Conservation (phyloP, 2,888 invertebrate species). For the Athalia rosae region DNA sequence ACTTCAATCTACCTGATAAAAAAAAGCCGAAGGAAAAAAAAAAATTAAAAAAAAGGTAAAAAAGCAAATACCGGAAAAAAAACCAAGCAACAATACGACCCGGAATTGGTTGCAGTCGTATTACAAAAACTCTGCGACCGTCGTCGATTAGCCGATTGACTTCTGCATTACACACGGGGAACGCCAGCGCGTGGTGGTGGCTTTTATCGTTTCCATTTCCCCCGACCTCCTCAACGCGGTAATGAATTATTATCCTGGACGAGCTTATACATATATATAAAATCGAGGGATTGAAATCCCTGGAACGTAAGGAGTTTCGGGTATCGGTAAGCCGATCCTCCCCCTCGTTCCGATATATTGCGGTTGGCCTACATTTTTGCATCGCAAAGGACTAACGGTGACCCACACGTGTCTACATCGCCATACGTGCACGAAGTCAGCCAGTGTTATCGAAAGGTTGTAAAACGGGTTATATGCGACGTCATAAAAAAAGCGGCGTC, state of each 20-base stretch:
- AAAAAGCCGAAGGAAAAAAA: neutral
- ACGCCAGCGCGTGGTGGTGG: no score
- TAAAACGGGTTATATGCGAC: slow-evolving; percentile 41
- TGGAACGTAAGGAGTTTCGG: neutral
- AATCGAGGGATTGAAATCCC: neutral
- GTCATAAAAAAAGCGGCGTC: slow-evolving; percentile 17
- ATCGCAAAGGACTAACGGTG: neutral
- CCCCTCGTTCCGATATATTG: neutral
- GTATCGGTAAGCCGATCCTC: neutral
- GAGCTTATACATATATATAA: no score
- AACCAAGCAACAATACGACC: no score
- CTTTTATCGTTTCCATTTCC: neutral
- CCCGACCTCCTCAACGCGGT: neutral
- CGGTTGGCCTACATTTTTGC: slow-evolving; percentile 32
- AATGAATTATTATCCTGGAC: neutral
- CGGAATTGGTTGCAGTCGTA: no score
- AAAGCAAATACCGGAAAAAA: no score
- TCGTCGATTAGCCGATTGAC: no score
- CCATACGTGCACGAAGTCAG: neutral
- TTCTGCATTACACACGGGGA: no score
- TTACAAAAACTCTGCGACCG: no score
- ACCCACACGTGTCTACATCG: neutral
- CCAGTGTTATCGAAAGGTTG: slow-evolving; percentile 22
- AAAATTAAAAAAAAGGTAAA: no score
- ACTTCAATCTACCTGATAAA: neutral